A percentile compares a stretch with the other conserved stretches of the same genome.
These are phyloP conservation scores for Microhierax caerulescens DNA, from an alignment of 2,797 vertebrate species.

Conservation along the genomic window DNA sequence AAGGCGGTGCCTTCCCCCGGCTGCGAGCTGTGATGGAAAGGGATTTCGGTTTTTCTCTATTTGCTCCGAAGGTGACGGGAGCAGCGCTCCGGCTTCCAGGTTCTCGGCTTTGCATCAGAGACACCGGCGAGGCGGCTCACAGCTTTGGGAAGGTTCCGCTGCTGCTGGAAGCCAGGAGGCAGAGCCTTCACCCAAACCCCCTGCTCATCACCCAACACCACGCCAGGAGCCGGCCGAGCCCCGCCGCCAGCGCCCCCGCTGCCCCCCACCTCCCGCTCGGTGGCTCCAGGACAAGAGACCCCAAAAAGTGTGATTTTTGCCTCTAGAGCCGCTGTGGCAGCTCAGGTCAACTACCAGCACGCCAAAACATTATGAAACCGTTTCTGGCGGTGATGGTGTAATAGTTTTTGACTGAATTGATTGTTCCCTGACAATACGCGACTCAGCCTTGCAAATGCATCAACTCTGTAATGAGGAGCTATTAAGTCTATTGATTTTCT, in stretches of 20 bases:
- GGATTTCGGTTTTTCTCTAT: no score
- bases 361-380: slow-evolving; percentile 68
- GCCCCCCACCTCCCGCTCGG: not conserved
- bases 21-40: not conserved
- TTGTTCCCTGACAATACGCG: slow-evolving; percentile 80
- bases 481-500: slow-evolving; percentile 94
- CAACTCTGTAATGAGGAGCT: slow-evolving; percentile 92
- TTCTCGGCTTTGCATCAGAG: no score
- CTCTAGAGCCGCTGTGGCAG: not conserved
- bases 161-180: not conserved
- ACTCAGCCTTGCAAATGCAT: slow-evolving; percentile 87
- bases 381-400: slow-evolving; percentile 76
- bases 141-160: not conserved
- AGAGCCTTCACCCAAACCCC: not conserved
- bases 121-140: not conserved
- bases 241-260: not conserved
- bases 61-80: no score
- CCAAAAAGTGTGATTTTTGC: not conserved
- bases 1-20: not conserved
- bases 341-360: slow-evolving; percentile 59
- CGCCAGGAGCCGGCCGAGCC: not conserved
- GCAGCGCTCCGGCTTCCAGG: no score
- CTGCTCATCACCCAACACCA: not conserved
- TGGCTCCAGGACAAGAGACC: not conserved
- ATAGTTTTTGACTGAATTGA: slow-evolving; percentile 90